Percentiles rank a stretch among this genome's conserved stretches.
phyloP scores from a whole-genome alignment of 2,113 vertebrate species.

The Nansenia antarctica region DNA sequence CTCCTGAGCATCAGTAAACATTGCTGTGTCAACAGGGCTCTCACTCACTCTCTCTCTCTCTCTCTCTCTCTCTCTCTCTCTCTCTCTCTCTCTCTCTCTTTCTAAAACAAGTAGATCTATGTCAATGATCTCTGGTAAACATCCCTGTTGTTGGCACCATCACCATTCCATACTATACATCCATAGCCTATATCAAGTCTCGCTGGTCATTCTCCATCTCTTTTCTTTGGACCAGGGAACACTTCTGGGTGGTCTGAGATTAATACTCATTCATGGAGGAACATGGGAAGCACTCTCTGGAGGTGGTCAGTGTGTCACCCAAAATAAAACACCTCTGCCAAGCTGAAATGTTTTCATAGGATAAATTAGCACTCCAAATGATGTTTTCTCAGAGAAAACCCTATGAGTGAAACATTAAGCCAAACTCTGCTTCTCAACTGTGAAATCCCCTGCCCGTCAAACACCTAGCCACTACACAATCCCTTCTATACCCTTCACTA shows the following conservation, averaged over 20 bases:
- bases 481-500: background rate
- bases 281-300: constrained; percentile 5
- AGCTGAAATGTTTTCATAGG: constrained; percentile 21
- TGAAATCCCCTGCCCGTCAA: background rate
- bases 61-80: background rate
- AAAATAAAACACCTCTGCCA: background rate
- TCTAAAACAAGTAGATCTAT: background rate
- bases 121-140: background rate
- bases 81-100: background rate
- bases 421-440: background rate
- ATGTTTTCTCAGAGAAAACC: constrained; percentile 13
- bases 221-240: background rate
- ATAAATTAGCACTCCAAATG: constrained; percentile 28
- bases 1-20: background rate
- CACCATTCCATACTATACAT: background rate
- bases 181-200: background rate
- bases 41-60: background rate
- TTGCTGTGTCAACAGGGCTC: background rate
- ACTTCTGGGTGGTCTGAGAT: constrained; percentile 28
- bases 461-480: background rate
- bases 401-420: background rate
- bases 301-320: background rate
- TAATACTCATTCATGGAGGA: background rate
- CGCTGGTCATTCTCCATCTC: background rate
- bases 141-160: background rate